Base-by-base conservation (phyloP, 2,888 invertebrate genomes). In the Drosophila gaucha region DNA sequence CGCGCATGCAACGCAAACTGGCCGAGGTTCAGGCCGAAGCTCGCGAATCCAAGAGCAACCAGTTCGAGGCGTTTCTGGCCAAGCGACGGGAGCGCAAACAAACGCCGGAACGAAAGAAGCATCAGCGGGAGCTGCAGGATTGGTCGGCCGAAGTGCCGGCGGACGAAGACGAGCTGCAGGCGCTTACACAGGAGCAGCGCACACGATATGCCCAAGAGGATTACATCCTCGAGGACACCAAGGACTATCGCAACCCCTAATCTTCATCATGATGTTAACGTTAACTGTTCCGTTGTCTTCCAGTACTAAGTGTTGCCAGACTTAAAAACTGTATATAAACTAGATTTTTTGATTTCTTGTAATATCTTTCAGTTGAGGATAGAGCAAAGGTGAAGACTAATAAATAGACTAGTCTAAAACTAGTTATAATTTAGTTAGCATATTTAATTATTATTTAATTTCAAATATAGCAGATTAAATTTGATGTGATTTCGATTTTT, bases 71-170 rank as follows among this genome's bases (percentile, higher is more conserved):
- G 10, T 90, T 86, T 46, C 55, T 90, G 28, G 72, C 69, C 18
- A 79, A 83, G 50, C 69, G 85, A 6, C 72, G 77, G 6, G 75
- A 76, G 1, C 70, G 74, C 1, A 82, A 80, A 44, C 68, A 80
- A 33, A 80, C 79, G 8, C 82, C 85, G 0, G 80, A 85, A 52
- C 79, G 89, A 31, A 88, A 89, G 44, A 85, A 79, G 43, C 59
- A 78, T 41, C 63, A 74, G 2, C 49, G 72, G 0, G 54, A 67
- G 0, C 39, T 68, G 1, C 68, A 67, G 10, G 54, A 47, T 16
- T 39, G 31, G 31, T 18, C 22, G 2, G 22, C 36, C 3, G 44
- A 41, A 1, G 26, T 67, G 1, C 6, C 24, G 2, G 0, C 24
- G 22, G 55, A 60, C 14, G 71, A 62, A 12, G 31, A 67, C 10